phyloP scores from a whole-genome alignment of 2,888 invertebrate genomes.

The Oxytorus armatus region DNA sequence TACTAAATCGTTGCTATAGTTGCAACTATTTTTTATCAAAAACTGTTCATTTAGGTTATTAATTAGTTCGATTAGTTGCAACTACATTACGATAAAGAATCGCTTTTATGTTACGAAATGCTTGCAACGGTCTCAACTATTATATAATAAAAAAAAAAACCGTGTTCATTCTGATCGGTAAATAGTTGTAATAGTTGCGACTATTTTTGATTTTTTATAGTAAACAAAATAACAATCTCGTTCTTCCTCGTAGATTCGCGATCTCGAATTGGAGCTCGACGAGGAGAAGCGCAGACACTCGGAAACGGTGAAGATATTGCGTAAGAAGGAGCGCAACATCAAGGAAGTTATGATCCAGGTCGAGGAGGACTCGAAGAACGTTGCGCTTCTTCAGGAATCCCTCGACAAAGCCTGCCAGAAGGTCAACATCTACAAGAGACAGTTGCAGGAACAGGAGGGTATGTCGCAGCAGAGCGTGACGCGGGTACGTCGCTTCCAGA shows the following conservation, averaged over 20 bases:
- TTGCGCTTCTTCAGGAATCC: conserved; percentile 95
- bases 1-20: not conserved
- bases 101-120: no score
- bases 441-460: conserved; percentile 97
- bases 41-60: no score
- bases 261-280: conserved; percentile 96
- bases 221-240: no score
- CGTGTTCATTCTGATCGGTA: no score
- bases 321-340: conserved; percentile 98
- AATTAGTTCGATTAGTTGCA: no score
- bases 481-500: conserved; percentile 98
- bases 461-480: conserved; percentile 96
- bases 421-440: conserved; percentile 97
- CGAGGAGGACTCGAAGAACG: conserved; percentile 99
- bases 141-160: no score
- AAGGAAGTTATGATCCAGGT: conserved; percentile 98
- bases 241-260: conserved; percentile 89
- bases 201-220: not conserved
- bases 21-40: conserved; percentile 6
- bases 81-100: no score
- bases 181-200: no score
- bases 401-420: conserved; percentile 95
- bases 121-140: no score
- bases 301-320: conserved; percentile 98
- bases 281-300: conserved; percentile 99